phyloP scores from a whole-genome alignment of 2,113 vertebrate genomes.

The Microtus ochrogaster region DNA sequence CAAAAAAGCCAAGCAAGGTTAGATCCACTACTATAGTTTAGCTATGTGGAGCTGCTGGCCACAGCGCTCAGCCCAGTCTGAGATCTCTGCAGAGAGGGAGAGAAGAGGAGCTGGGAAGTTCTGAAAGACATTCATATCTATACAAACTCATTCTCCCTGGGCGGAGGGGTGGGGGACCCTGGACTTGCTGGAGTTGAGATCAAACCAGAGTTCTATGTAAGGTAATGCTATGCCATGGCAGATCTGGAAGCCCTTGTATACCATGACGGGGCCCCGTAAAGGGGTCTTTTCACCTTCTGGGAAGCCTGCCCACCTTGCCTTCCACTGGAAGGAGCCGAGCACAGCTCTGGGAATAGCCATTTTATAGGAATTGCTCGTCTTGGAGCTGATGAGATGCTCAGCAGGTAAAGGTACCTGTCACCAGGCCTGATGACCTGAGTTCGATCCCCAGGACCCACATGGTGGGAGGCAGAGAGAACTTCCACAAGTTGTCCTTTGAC shows the following conservation, averaged over 20 bases:
- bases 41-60: not conserved
- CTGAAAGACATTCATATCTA: not conserved
- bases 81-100: not conserved
- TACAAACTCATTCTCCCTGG: not conserved
- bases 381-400: not conserved
- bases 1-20: not conserved
- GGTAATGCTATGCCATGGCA: not conserved
- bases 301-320: not conserved
- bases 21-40: not conserved
- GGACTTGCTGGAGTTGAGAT: not conserved
- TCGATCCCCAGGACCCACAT: not conserved
- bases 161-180: not conserved
- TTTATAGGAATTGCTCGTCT: constrained; percentile 21
- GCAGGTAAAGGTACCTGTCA: not conserved
- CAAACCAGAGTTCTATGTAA: not conserved
- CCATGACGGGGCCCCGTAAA: not conserved
- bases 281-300: not conserved
- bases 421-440: not conserved
- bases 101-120: not conserved
- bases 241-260: not conserved
- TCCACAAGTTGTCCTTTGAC: not conserved
- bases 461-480: not conserved
- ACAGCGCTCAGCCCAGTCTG: not conserved
- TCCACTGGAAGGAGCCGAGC: not conserved
- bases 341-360: not conserved